A percentile compares a stretch with the other conserved stretches of the same genome.
These are phyloP conservation scores for Neofelis nebulosa DNA, from an alignment of 2,113 vertebrate species.

Conservation along the genomic window DNA sequence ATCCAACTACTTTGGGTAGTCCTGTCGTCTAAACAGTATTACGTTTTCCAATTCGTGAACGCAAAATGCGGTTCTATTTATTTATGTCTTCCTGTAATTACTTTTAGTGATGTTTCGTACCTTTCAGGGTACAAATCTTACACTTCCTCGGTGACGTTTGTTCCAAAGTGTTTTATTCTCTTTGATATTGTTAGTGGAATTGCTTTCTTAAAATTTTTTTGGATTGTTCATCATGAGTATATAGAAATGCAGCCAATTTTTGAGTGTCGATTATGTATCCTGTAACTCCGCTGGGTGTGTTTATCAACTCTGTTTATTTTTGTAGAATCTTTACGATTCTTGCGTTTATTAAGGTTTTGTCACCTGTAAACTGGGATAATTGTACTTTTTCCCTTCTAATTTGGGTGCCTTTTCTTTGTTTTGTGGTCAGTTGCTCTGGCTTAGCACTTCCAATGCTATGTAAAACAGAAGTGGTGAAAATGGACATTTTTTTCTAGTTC, in stretches of 20 bases:
- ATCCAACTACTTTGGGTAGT: neutral
- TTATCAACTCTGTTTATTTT: neutral
- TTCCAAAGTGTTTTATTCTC: neutral
- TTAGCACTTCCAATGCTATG: neutral
- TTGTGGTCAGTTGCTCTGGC: neutral
- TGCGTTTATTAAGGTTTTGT: neutral
- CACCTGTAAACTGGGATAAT: neutral
- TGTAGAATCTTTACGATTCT: neutral
- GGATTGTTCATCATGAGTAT: neutral
- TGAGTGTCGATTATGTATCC: neutral
- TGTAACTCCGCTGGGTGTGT: neutral
- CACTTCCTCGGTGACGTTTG: neutral
- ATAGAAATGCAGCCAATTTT: neutral
- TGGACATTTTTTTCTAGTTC: neutral
- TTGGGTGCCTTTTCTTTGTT: neutral
- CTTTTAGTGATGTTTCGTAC: neutral
- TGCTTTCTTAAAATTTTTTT: neutral
- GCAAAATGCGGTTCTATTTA: neutral
- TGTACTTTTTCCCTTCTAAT: neutral
- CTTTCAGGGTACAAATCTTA: neutral
- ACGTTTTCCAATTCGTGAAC: neutral
- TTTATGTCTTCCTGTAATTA: neutral
- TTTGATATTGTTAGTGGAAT: neutral
- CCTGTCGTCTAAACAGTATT: neutral
- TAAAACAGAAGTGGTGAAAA: neutral